Evolutionary conservation across 64 coral and sea anemone genomes (phyloP), one percentile per base, ranked within the genome.

Genomic region (Stichodactyla helianthus): DNA sequence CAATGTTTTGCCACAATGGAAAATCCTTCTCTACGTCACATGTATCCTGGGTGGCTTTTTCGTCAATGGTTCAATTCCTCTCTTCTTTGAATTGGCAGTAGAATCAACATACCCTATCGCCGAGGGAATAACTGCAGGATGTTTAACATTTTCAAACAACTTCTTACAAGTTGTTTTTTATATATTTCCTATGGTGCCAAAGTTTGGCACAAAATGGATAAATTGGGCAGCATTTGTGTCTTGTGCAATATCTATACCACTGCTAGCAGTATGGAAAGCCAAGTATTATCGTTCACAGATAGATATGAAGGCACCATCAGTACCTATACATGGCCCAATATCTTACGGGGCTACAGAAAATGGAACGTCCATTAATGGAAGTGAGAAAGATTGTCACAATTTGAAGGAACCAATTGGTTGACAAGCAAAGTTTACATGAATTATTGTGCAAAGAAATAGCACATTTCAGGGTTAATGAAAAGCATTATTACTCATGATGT

Each of bases 51-150:
- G 93, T 18, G 97, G 97, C 20, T 95, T 99, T 50, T 99, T 94
- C 23, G 93, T 99, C 23, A 95, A 99, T 82, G 97, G 97, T 88
- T 88, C 97, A 52, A 90, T 99, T 35, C 97, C 97, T 7, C 77
- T 99, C 12, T 99, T 99, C 88, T 99, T 99, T 86, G 97, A 99
- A 82, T 74, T 99, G 51, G 90, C 84, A 0, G 97, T 94, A 18
- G 97, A 99, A 88, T 95, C 93, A 57, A 94, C 97, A 0, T 99
- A 99, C 59, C 97, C 97, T 5, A 92, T 99, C 4, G 90, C 97
- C 6, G 97, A 99, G 55, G 97, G 97, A 82, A 99, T 99, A 17
- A 87, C 93, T 4, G 95, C 97, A 3, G 90, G 93, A 8, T 92
- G 94, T 65, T 62, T 94, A 13, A 99, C 93, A 23, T 93, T 95